These are phyloP conservation scores for Carassius carassius DNA, from an alignment of 2,113 vertebrate species.

Conservation along the genomic window DNA sequence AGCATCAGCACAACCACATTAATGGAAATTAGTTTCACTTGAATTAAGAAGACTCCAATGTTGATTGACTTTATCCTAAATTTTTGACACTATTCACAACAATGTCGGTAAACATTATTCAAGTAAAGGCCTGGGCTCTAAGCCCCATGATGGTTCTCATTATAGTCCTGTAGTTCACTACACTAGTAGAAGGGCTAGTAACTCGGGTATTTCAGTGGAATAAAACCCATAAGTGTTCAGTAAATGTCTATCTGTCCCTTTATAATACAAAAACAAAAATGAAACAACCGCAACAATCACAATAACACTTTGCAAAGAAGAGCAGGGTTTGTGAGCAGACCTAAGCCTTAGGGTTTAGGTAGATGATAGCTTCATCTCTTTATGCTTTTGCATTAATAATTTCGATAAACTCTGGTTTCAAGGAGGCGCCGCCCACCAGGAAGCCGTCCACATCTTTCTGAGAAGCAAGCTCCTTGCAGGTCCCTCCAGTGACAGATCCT, in stretches of 20 bases:
- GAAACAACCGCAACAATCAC: constrained; percentile 55
- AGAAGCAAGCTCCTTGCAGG: constrained; percentile 90
- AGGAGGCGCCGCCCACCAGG: constrained; percentile 93
- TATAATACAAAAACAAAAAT: constrained; percentile 58
- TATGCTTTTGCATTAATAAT: constrained; percentile 93
- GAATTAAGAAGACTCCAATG: constrained; percentile 54
- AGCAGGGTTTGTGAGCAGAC: constrained; percentile 40
- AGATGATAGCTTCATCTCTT: constrained; percentile 58
- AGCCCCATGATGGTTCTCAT: constrained; percentile 50
- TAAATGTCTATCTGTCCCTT: constrained; percentile 33
- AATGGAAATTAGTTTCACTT: constrained; percentile 20
- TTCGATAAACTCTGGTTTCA: constrained; percentile 93
- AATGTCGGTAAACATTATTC: constrained; percentile 66
- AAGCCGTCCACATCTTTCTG: constrained; percentile 95
- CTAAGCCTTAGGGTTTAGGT: constrained; percentile 58
- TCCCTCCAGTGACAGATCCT: constrained; percentile 93
- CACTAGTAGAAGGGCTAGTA: constrained; percentile 52
- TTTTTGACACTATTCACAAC: constrained; percentile 55
- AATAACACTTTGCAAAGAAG: constrained; percentile 65
- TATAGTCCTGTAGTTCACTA: constrained; percentile 41
- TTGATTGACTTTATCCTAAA: constrained; percentile 49
- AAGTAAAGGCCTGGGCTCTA: constrained; percentile 64
- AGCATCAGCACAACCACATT: constrained; percentile 57
- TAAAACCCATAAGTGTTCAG: not conserved
- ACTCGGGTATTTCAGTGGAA: constrained; percentile 5